A percentile compares a stretch with the other conserved stretches of the same genome.
Evolutionary conservation across 53 echinoderm and acorn worm genomes (phyloP).

Genomic region (Astropecten irregularis): DNA sequence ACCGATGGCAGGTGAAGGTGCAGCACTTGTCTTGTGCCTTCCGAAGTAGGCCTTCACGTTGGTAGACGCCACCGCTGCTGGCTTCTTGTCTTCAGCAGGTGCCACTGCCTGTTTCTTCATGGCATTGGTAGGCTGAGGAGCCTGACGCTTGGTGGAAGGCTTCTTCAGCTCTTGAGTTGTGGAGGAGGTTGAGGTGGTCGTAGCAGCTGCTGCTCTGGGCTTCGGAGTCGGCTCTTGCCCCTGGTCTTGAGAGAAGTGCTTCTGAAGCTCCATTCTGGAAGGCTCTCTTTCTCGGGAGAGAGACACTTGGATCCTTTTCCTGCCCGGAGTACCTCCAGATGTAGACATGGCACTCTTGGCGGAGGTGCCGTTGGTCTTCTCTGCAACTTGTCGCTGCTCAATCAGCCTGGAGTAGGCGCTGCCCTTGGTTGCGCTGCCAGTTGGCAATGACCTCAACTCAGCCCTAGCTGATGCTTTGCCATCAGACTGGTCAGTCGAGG

Average conservation of each 20-base stretch:
- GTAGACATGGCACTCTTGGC: background rate
- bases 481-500: background rate
- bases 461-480: background rate
- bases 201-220: conserved; percentile 27
- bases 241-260: conserved; percentile 27
- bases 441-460: conserved; percentile 27
- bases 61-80: background rate
- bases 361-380: background rate
- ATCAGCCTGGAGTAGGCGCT: conserved; percentile 7
- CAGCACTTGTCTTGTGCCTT: conserved; percentile 30
- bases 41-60: conserved; percentile 43
- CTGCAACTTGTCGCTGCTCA: background rate
- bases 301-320: conserved; percentile 40
- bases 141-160: conserved; percentile 23
- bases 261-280: conserved; percentile 25
- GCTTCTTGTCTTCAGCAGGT: background rate
- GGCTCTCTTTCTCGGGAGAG: conserved; percentile 44
- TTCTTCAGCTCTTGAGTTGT: conserved; percentile 27
- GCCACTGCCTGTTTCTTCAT: conserved; percentile 55
- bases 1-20: background rate
- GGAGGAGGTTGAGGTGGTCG: background rate
- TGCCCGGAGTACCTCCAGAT: conserved; percentile 4
- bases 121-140: conserved; percentile 43
- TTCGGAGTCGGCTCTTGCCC: conserved; percentile 19
- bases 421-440: conserved; percentile 29